Base-by-base conservation (phyloP, 2,797 vertebrate genomes). In the Gymnoscopelus braueri region DNA sequence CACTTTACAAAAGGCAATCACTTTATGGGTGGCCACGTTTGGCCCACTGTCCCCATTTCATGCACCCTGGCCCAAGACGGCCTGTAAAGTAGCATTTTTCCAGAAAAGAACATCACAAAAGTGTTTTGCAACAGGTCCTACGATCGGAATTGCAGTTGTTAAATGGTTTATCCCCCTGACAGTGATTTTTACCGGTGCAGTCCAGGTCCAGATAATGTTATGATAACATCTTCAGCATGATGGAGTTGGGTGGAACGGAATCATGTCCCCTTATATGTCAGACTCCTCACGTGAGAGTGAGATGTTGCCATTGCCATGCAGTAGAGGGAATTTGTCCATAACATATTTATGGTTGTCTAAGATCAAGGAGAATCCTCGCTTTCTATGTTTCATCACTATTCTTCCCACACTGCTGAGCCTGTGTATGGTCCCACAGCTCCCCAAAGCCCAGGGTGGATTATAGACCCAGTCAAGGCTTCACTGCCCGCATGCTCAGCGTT, bases 391-490 rank as follows among this genome's bases (percentile, higher is more conserved):
- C 44, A 49, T 61, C 23, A 13, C 44, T 49, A 24, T 54, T 64
- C 49, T 64, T 26, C 26, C 52, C 49, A 54, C 52, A 29, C 15
- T 54, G 13, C 49, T 52, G 29, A 35, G 26, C 52, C 52, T 11
- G 50, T 35, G 49, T 49, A 47, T 44, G 58, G 58, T 15, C 58
- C 53, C 23, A 3, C 29, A 15, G 9, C 48, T 48, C 44, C 44
- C 60, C 44, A 12, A 61, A 24, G 60, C 47, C 39, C 47, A 61
- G n/a, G 23, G 44, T 61, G 44, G 47, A 61, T 49, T 48, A 61
- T 49, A 60, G 58, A 60, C 35, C 58, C 58, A 60, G 39, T 15
- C 35, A 60, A 19, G 58, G 35, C 15, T 60, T 60, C 58, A 47
- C 39, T 44, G 58, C 35, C 39, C 14, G 56, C 29, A 58, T 29